phyloP scores from a whole-genome alignment of 2,113 vertebrate species.

The Anas platyrhynchos region DNA sequence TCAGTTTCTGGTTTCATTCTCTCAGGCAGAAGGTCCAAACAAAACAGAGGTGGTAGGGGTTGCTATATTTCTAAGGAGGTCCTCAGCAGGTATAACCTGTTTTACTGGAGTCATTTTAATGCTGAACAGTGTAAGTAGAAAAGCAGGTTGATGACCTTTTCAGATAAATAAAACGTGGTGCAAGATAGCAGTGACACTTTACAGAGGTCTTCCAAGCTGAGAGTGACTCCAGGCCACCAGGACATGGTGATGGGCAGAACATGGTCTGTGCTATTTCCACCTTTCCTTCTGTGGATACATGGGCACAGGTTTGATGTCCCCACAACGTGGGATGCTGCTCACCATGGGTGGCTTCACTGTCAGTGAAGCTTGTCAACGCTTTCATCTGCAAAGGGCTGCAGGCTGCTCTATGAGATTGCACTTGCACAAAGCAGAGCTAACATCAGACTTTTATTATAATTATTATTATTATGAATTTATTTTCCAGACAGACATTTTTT shows the following conservation, averaged over 20 bases:
- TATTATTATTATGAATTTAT: neutral
- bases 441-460: neutral
- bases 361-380: neutral
- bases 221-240: neutral
- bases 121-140: neutral
- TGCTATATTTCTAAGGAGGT: neutral
- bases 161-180: neutral
- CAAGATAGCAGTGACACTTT: neutral
- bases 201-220: neutral
- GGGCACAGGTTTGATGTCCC: too few relatives aligned
- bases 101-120: neutral
- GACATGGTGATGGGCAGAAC: neutral
- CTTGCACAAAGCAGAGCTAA: neutral
- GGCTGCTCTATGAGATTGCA: conserved; percentile 28
- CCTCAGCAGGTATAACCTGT: conserved; percentile 2
- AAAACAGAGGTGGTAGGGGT: neutral
- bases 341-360: neutral
- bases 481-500: conserved; percentile 93
- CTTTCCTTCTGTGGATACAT: neutral
- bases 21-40: neutral
- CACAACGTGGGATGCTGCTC: neutral
- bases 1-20: neutral
- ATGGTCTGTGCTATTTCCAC: neutral
- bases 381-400: neutral
- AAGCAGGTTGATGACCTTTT: neutral